Percentiles rank a stretch among this genome's conserved stretches.
Evolutionary conservation across 2,888 invertebrate genomes (phyloP).

Genomic region (Dryobotodes eremita): DNA sequence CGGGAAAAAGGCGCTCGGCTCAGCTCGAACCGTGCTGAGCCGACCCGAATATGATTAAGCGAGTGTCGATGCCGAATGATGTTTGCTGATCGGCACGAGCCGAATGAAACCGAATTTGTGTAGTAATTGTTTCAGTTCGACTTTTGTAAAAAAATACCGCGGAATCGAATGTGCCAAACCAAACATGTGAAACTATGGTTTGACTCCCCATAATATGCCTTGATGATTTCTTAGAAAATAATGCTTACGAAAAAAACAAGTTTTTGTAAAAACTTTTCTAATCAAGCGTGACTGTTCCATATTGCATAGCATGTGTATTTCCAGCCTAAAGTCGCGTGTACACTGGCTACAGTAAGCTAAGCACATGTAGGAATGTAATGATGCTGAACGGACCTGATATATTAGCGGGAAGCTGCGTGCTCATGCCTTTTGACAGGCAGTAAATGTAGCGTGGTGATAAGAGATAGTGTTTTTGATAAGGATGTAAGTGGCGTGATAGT

Average conservation of each 20-base stretch:
- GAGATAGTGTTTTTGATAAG: constrained; percentile 3
- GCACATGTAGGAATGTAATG: constrained; percentile 20
- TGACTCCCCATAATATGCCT: neutral
- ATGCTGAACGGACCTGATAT: constrained; percentile 51
- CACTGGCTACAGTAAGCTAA: constrained; percentile 22
- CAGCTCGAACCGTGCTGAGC: neutral
- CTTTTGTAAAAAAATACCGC: neutral
- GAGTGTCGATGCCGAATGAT: neutral
- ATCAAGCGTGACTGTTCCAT: neutral
- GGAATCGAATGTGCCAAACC: neutral
- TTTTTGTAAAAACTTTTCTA: neutral
- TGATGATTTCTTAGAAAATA: neutral
- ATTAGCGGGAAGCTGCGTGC: constrained; percentile 35
- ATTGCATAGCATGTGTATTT: neutral
- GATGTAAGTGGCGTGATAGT: constrained; percentile 4
- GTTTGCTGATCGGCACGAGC: neutral
- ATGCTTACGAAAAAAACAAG: neutral
- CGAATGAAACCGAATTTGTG: neutral
- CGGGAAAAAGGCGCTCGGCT: neutral
- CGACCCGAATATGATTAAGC: neutral
- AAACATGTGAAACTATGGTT: neutral
- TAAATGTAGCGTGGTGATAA: constrained; percentile 14
- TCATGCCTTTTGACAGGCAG: constrained; percentile 16
- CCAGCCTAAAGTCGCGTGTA: constrained; percentile 31
- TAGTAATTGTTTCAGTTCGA: neutral